Percentiles rank a stretch among this genome's conserved stretches.
Conservation (phyloP, 2,797 vertebrate genomes). For the Emydoidea blandingii region DNA sequence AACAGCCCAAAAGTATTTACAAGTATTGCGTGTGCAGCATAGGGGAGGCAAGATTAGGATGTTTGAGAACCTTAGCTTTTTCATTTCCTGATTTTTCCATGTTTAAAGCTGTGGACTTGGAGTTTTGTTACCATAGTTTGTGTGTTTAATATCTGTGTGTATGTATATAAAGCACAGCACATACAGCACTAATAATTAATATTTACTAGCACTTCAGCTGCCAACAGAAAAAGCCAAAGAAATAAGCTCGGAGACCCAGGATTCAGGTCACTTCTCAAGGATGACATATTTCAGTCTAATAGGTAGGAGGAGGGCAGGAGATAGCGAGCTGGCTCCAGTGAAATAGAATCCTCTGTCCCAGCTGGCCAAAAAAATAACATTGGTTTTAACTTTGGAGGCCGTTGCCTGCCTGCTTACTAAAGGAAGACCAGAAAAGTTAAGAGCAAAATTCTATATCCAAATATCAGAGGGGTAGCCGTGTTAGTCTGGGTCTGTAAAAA, state of each 20-base stretch:
- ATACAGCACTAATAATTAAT: background rate
- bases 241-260: background rate
- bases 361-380: conserved; percentile 40
- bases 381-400: conserved; percentile 56
- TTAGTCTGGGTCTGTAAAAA: too few relatives aligned
- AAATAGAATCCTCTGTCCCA: conserved; percentile 36
- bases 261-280: conserved; percentile 33
- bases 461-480: background rate
- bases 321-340: conserved; percentile 55
- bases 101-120: background rate
- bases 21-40: background rate
- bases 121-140: background rate
- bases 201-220: background rate
- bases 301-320: conserved; percentile 33
- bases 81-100: conserved; percentile 29
- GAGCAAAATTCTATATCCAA: conserved; percentile 53
- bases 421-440: conserved; percentile 57
- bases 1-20: conserved; percentile 25
- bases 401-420: conserved; percentile 44
- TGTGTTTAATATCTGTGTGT: background rate
- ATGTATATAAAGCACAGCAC: background rate
- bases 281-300: conserved; percentile 54
- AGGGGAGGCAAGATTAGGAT: background rate
- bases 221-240: background rate
- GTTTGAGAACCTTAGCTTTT: background rate